Percentiles rank a stretch among this genome's conserved stretches.
phyloP scores from a whole-genome alignment of 2,113 vertebrate species.

The Sigmodon hispidus region DNA sequence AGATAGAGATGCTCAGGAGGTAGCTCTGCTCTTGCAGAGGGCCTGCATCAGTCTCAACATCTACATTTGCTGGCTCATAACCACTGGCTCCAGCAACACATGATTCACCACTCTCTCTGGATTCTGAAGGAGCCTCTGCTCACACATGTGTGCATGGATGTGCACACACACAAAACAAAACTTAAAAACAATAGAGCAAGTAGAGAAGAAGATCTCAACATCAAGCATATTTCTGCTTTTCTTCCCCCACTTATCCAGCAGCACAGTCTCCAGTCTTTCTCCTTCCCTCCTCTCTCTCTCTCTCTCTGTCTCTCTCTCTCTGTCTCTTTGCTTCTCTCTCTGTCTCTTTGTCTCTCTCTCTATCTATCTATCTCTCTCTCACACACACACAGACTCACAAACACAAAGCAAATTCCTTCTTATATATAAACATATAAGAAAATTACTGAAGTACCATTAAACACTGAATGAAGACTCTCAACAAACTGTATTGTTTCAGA shows the following conservation, averaged over 20 bases:
- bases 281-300: too few relatives aligned
- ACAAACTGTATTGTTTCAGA: background rate
- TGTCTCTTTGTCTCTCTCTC: too few relatives aligned
- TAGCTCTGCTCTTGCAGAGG: background rate
- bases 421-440: slow-evolving; percentile 4
- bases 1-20: background rate
- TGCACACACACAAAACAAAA: background rate
- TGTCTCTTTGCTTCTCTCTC: too few relatives aligned
- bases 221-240: background rate
- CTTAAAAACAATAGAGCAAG: background rate
- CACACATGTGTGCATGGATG: background rate
- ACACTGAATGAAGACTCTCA: slow-evolving; percentile 41
- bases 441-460: slow-evolving; percentile 18
- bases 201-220: background rate
- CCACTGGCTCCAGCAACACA: background rate
- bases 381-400: background rate
- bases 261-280: background rate
- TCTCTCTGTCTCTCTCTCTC: too few relatives aligned
- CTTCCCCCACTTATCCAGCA: background rate
- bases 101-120: background rate
- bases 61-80: background rate
- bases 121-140: background rate
- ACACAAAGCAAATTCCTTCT: slow-evolving; percentile 29
- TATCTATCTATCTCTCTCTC: too few relatives aligned
- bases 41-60: too few relatives aligned